These are phyloP conservation scores for Pseudochromis fuscus DNA, from an alignment of 2,797 vertebrate species.

Conservation along the genomic window DNA sequence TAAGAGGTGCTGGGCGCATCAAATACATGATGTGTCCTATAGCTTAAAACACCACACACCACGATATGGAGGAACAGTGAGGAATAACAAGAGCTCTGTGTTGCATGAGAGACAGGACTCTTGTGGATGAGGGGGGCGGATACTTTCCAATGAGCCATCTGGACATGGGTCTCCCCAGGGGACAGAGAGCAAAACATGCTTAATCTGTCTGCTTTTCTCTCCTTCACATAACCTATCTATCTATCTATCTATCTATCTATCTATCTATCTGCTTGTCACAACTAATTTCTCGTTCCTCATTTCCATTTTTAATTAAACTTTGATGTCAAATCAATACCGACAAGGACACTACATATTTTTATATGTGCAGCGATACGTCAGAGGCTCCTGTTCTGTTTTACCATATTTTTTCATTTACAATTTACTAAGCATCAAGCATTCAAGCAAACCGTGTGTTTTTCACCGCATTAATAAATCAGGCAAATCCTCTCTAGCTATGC, in stretches of 20 bases:
- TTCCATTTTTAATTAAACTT: too few species aligned
- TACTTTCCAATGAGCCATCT: conserved; percentile 81
- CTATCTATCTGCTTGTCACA: conserved; percentile 15
- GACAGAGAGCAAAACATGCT: conserved; percentile 66
- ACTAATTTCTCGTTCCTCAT: too few species aligned
- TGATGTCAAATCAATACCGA: too few species aligned
- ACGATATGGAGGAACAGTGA: conserved; percentile 31
- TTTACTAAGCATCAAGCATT: too few species aligned
- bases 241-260: conserved; percentile 6
- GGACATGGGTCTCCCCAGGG: conserved; percentile 74
- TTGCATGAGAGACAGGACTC: conserved; percentile 62
- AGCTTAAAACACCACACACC: conserved; percentile 44
- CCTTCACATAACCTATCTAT: neutral
- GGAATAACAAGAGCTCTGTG: conserved; percentile 57
- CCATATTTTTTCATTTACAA: too few species aligned
- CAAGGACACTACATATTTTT: too few species aligned
- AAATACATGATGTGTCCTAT: conserved; percentile 26
- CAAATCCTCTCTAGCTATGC: too few species aligned
- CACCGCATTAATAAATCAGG: too few species aligned
- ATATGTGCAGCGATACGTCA: too few species aligned
- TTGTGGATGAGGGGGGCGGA: conserved; percentile 62
- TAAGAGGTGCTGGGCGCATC: conserved; percentile 13
- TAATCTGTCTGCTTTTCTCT: conserved; percentile 40
- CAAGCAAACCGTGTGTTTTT: too few species aligned
- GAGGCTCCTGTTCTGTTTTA: too few species aligned